A percentile compares a stretch with the other conserved stretches of the same genome.
These are phyloP conservation scores for Schizaphis graminum DNA, from an alignment of 2,888 invertebrate genomes.

Conservation along the genomic window DNA sequence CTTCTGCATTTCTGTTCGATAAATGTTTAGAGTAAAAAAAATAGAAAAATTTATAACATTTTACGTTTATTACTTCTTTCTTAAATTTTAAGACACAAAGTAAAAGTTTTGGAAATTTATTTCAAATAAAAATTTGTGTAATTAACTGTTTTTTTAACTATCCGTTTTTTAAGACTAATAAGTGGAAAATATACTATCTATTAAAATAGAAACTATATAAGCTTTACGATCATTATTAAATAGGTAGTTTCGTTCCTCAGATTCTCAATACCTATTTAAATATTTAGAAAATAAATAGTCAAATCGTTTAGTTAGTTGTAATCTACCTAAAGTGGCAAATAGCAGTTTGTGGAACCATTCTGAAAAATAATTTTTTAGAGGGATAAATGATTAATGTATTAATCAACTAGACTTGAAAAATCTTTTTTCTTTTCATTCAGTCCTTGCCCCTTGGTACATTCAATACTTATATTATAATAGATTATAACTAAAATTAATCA, in stretches of 20 bases:
- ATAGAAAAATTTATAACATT: neutral
- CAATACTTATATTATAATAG: neutral
- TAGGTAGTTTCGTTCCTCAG: neutral
- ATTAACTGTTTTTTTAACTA: neutral
- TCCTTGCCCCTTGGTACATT: neutral
- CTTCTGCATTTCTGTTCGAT: neutral
- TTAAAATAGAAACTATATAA: neutral
- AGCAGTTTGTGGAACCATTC: neutral
- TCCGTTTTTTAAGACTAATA: neutral
- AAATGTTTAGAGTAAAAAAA: neutral
- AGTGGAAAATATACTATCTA: neutral
- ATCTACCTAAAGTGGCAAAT: no score
- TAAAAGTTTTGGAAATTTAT: neutral
- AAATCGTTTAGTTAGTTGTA: no score
- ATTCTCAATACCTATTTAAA: neutral
- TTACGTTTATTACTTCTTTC: neutral
- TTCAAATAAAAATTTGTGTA: neutral
- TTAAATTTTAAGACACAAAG: neutral
- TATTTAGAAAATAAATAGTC: no score
- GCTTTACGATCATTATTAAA: neutral
- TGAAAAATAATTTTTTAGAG: neutral
- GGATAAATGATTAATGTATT: neutral
- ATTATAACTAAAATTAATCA: neutral
- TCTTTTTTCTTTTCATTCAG: neutral
- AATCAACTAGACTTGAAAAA: neutral